Percentiles rank a stretch among this genome's conserved stretches.
These are phyloP conservation scores for Ormyrus labotus DNA, from an alignment of 2,888 invertebrate genomes.

Conservation along the genomic window DNA sequence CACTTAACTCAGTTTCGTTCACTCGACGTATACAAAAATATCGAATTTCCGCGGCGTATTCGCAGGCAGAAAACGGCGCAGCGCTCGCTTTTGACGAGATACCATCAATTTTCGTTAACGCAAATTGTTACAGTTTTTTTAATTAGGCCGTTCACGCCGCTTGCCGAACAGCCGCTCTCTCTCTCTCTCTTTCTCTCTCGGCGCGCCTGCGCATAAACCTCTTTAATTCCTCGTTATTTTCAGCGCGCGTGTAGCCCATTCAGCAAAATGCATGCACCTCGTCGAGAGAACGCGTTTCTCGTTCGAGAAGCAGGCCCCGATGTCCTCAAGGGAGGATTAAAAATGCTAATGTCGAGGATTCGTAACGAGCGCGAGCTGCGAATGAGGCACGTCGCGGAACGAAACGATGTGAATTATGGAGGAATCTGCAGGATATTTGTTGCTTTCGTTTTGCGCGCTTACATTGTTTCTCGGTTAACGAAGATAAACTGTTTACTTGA, in stretches of 20 bases:
- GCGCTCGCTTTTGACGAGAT: constrained; percentile 20
- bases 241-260: not conserved
- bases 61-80: not conserved
- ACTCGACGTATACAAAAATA: constrained; percentile 6
- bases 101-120: constrained; percentile 45
- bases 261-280: not conserved
- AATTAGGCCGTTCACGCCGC: constrained; percentile 5
- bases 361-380: not conserved
- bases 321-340: constrained; percentile 14
- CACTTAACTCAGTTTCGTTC: constrained; percentile 11
- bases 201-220: not conserved
- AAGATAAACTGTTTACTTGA: no score
- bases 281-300: not conserved
- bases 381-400: no score
- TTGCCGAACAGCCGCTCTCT: not conserved
- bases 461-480: no score
- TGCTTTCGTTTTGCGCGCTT: no score
- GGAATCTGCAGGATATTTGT: no score
- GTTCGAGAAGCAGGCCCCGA: no score
- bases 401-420: no score
- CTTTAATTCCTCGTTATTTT: constrained; percentile 34
- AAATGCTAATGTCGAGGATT: not conserved
- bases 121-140: constrained; percentile 38
- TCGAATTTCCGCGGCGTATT: constrained; percentile 20
- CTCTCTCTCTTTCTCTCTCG: not conserved